Evolutionary conservation across 2,888 invertebrate species (phyloP).

Genomic region (Lathronympha strigana): DNA sequence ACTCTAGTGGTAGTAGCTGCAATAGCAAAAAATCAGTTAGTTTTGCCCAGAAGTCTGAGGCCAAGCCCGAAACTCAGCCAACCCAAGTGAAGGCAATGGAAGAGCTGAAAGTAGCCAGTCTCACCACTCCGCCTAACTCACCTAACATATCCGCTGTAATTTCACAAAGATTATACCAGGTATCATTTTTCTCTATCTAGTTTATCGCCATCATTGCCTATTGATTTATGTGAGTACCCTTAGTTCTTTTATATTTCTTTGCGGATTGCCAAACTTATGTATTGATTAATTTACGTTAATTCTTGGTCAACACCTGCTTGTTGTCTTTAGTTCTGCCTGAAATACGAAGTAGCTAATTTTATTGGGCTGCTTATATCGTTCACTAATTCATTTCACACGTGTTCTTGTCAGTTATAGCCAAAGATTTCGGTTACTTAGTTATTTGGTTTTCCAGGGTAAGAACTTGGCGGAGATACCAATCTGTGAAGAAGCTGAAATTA

Average conservation of each 20-base stretch:
- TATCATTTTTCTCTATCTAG: conserved; percentile 62
- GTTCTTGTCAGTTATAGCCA: neutral
- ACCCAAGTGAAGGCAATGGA: conserved; percentile 79
- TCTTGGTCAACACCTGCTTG: conserved; percentile 41
- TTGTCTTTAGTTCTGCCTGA: conserved; percentile 42
- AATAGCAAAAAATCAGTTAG: conserved; percentile 90
- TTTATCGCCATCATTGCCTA: conserved; percentile 68
- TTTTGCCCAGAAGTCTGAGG: conserved; percentile 86
- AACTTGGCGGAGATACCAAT: conserved; percentile 86
- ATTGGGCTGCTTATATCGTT: conserved; percentile 31
- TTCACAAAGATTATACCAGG: conserved; percentile 85
- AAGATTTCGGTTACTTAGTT: neutral
- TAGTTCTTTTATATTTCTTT: conserved; percentile 63
- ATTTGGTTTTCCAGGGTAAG: conserved; percentile 71
- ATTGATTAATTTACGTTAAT: conserved; percentile 33
- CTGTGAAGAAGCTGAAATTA: conserved; percentile 86
- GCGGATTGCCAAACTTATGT: conserved; percentile 27
- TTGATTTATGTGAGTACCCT: conserved; percentile 80
- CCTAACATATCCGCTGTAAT: conserved; percentile 88
- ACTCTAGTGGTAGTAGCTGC: conserved; percentile 84
- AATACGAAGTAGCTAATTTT: conserved; percentile 44
- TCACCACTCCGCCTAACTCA: conserved; percentile 89
- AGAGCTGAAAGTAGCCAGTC: conserved; percentile 73
- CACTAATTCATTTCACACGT: conserved; percentile 34
- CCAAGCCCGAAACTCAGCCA: conserved; percentile 66